These are phyloP conservation scores for Spilosoma lubricipeda DNA, from an alignment of 2,888 invertebrate genomes.

Conservation along the genomic window DNA sequence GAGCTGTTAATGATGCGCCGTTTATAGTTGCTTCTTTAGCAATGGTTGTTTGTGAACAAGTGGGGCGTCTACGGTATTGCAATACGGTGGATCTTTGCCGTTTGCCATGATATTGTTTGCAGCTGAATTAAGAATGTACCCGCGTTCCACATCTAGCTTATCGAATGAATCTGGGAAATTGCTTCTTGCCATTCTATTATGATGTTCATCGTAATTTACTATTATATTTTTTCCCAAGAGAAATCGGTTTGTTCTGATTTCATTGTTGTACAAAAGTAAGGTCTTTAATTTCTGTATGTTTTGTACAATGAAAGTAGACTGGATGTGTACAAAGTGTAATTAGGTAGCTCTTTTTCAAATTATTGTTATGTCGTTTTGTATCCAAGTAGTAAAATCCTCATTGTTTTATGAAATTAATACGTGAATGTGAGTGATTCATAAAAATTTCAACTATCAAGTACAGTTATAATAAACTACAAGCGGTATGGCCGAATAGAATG, in stretches of 20 bases:
- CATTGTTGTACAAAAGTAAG: slow-evolving; percentile 56
- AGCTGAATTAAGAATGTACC: slow-evolving; percentile 70
- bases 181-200: slow-evolving; percentile 72
- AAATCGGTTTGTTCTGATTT: slow-evolving; percentile 70
- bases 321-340: slow-evolving; percentile 35
- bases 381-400: slow-evolving; percentile 25
- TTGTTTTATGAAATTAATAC: slow-evolving; percentile 28
- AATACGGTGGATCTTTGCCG: slow-evolving; percentile 56
- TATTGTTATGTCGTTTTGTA: slow-evolving; percentile 31
- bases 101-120: slow-evolving; percentile 65
- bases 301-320: slow-evolving; percentile 27
- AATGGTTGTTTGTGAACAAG: slow-evolving; percentile 58
- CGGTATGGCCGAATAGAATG: background rate
- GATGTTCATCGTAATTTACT: slow-evolving; percentile 61
- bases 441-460: background rate
- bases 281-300: slow-evolving; percentile 33
- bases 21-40: slow-evolving; percentile 26
- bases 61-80: slow-evolving; percentile 68
- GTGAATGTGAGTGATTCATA: slow-evolving; percentile 8
- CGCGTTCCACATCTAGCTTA: slow-evolving; percentile 73
- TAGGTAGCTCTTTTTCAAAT: slow-evolving; percentile 27
- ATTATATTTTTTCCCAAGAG: slow-evolving; percentile 70
- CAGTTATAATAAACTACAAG: slow-evolving; percentile 4
- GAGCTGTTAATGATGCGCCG: slow-evolving; percentile 8
- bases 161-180: slow-evolving; percentile 78